Base-by-base conservation (phyloP, 2,797 vertebrate species). In the Petrocephalus sullivani region DNA sequence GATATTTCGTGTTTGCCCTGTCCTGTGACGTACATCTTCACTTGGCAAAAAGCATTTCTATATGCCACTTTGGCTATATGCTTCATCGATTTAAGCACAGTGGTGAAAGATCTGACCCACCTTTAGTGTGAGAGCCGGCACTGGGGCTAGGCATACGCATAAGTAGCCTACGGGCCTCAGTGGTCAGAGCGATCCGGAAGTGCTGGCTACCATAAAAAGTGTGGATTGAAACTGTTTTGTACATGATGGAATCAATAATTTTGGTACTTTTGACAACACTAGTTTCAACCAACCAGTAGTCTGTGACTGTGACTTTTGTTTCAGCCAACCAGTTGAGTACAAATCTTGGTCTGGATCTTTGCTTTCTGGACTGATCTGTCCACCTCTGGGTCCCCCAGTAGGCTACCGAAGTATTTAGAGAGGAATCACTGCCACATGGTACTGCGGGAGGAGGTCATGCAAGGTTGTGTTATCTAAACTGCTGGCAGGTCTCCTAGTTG, bases 401-500 rank as follows among this genome's bases (percentile, higher is more conserved):
- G 54, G 82, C 21, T 28, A 49, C 75, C 19, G 10, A 84, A 54
- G 19, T 54, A 5, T 23, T 53, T 53, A 1, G 49, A 4, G 46
- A 5, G 46, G 51, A 16, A 16, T 84, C 49, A 4, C 9, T 54
- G 49, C 21, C 81, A 23, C 81, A 28, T 16, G 51, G 51, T 54
- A 21, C 23, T 12, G 82, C 46, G 2, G 23, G n/a, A 10, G 4
- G 51, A 54, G 51, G 82, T 84, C 28, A 56, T 16, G 82, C 82
- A 84, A 28, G 82, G 53, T 12, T 87, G 33, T 28, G 61, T 53
- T 49, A 87, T 78, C 64, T 57, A 88, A 75, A 54, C 61, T 60
- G 81, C 16, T 61, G 82, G 85, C 90, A 88, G 21, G 60, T 86
- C 84, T 87, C 86, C 89, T 81, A 49, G 64, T 91, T 89, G 86